Evolutionary conservation across 2,888 invertebrate species (phyloP).

Genomic region (Ashinkailepas kermadecensis): DNA sequence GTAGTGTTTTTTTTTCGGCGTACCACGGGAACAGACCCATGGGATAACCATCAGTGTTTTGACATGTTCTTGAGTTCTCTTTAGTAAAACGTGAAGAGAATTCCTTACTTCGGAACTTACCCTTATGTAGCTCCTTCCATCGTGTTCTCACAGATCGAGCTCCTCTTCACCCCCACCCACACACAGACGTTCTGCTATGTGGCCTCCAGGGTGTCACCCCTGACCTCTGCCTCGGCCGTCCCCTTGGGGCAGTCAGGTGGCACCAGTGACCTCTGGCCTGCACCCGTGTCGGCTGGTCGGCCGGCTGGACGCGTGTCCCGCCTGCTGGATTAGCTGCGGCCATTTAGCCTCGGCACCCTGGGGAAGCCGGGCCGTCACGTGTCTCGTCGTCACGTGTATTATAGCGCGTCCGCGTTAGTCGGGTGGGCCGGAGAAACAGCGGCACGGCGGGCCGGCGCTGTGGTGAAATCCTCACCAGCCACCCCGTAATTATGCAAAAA

Average conservation of each 20-base stretch:
- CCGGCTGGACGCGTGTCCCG: not conserved
- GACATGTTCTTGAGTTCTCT: no score
- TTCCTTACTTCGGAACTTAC: no score
- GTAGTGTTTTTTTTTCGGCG: no score
- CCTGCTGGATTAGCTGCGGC: not conserved
- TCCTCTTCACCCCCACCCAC: no score
- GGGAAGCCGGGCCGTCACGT: not conserved
- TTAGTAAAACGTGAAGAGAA: no score
- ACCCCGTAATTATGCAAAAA: slow-evolving; percentile 19
- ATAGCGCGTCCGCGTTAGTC: slow-evolving; percentile 3
- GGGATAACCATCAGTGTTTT: no score
- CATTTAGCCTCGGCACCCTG: not conserved
- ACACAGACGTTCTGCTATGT: no score
- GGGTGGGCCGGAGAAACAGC: not conserved
- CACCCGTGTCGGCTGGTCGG: not conserved
- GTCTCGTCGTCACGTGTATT: not conserved
- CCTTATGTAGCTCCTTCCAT: no score
- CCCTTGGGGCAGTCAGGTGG: not conserved
- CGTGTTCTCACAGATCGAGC: no score
- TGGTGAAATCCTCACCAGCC: slow-evolving; percentile 10
- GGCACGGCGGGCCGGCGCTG: not conserved
- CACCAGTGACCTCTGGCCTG: not conserved
- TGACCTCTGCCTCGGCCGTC: no score
- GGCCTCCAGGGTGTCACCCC: no score
- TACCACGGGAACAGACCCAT: no score